phyloP scores from a whole-genome alignment of 2,797 vertebrate species.

The Petrocephalus schoutedeni region DNA sequence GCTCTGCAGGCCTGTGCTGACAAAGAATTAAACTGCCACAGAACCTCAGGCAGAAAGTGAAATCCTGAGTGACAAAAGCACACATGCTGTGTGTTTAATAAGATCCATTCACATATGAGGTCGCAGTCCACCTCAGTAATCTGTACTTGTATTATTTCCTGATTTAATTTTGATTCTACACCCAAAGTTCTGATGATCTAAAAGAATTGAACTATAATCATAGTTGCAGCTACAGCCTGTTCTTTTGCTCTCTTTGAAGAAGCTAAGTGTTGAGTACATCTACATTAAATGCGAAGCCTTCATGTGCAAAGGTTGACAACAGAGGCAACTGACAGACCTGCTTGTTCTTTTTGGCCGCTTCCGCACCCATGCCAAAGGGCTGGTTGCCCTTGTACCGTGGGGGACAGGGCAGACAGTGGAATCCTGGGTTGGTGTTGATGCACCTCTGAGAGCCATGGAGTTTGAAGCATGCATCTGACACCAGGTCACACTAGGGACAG shows the following conservation, averaged over 20 bases:
- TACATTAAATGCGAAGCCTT: neutral
- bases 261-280: neutral
- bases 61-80: neutral
- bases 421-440: constrained; percentile 88
- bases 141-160: neutral
- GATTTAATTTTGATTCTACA: neutral
- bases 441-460: constrained; percentile 74
- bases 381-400: constrained; percentile 90
- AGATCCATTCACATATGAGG: neutral
- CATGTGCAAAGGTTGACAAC: neutral
- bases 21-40: neutral
- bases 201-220: neutral
- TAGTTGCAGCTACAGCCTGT: constrained; percentile 24
- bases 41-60: neutral
- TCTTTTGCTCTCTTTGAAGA: constrained; percentile 9
- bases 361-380: constrained; percentile 84
- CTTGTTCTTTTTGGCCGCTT: constrained; percentile 78
- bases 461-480: constrained; percentile 84
- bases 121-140: neutral
- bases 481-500: constrained; percentile 75
- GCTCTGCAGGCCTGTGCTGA: neutral
- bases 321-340: constrained; percentile 65
- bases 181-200: neutral
- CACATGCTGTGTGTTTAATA: neutral
- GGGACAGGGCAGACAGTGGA: constrained; percentile 91